These are phyloP conservation scores for Schizothorax lantsangensis DNA, from an alignment of 2,797 vertebrate species.

Conservation along the genomic window DNA sequence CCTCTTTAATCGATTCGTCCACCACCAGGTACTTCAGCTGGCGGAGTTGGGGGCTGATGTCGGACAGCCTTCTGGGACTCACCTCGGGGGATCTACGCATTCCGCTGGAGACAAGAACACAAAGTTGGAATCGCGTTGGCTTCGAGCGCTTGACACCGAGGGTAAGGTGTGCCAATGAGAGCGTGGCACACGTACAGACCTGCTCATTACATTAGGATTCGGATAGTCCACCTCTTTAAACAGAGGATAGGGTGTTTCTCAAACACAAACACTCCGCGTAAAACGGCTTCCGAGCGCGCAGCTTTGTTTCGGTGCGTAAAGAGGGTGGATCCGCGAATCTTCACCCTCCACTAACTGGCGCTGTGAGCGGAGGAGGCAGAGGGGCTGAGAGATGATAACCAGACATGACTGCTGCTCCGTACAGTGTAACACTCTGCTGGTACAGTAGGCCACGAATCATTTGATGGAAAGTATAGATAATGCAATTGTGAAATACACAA, in stretches of 20 bases:
- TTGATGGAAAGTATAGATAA: slow-evolving; percentile 30
- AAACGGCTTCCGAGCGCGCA: slow-evolving; percentile 37
- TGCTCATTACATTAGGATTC: slow-evolving; percentile 43
- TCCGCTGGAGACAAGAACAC: slow-evolving; percentile 77
- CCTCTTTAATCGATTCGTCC: slow-evolving; percentile 94
- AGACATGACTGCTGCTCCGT: slow-evolving; percentile 70
- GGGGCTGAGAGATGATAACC: slow-evolving; percentile 69
- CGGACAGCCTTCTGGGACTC: slow-evolving; percentile 94
- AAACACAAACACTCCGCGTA: background rate
- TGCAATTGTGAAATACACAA: slow-evolving; percentile 1
- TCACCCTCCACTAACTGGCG: slow-evolving; percentile 71
- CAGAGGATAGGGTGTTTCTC: background rate
- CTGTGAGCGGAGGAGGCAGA: slow-evolving; percentile 60
- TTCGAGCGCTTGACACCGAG: slow-evolving; percentile 21
- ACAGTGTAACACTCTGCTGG: slow-evolving; percentile 59
- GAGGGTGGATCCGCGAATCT: slow-evolving; percentile 64
- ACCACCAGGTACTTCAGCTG: slow-evolving; percentile 96
- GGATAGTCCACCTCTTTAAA: background rate
- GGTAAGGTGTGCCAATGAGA: slow-evolving; percentile 41
- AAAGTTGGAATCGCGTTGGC: slow-evolving; percentile 46
- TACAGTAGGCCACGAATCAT: slow-evolving; percentile 41
- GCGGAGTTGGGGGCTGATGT: slow-evolving; percentile 96
- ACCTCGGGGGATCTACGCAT: slow-evolving; percentile 93
- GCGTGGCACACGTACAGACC: slow-evolving; percentile 1
- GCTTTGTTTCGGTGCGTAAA: slow-evolving; percentile 52